Conservation (phyloP, 1,140 invertebrate species). For the Drosophila pachea region DNA sequence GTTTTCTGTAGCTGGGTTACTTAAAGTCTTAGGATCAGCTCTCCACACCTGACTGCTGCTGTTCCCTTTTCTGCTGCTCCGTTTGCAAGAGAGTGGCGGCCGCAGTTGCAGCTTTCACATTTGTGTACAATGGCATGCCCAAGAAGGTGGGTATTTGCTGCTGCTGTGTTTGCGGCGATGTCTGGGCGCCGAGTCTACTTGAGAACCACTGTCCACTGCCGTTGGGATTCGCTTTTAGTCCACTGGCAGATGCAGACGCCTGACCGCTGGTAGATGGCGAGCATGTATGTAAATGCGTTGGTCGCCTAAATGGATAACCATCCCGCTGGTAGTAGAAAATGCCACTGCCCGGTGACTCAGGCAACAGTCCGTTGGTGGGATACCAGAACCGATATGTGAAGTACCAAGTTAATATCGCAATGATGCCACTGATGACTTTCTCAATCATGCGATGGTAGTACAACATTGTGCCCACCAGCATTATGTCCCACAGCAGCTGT, state of each 20-base stretch:
- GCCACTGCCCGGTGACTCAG: slow-evolving; percentile 88
- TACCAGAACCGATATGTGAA: slow-evolving; percentile 93
- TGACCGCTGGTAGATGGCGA: slow-evolving; percentile 5
- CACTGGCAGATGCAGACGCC: slow-evolving; percentile 12
- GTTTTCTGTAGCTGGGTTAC: slow-evolving; percentile 21
- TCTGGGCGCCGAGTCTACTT: slow-evolving; percentile 9
- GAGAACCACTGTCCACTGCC: slow-evolving; percentile 24
- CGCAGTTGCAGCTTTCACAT: slow-evolving; percentile 50
- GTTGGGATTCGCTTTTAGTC: slow-evolving; percentile 37
- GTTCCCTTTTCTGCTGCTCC: slow-evolving; percentile 39
- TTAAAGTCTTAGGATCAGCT: slow-evolving; percentile 27
- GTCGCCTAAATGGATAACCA: slow-evolving; percentile 57
- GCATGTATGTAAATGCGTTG: slow-evolving; percentile 53
- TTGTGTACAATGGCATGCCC: slow-evolving; percentile 86
- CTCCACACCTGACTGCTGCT: slow-evolving; percentile 35
- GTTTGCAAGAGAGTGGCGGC: slow-evolving; percentile 46
- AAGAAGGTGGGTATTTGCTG: slow-evolving; percentile 83
- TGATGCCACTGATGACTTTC: slow-evolving; percentile 92
- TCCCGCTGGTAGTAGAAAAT: slow-evolving; percentile 86
- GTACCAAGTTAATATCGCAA: slow-evolving; percentile 95
- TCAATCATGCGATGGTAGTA: slow-evolving; percentile 98
- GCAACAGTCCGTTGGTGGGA: slow-evolving; percentile 81
- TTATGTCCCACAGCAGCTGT: slow-evolving; percentile 94
- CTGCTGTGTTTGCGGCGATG: slow-evolving; percentile 12
- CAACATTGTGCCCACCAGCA: slow-evolving; percentile 93